Evolutionary conservation across 2,113 vertebrate genomes (phyloP).

Genomic region (Toxotes chatareus): DNA sequence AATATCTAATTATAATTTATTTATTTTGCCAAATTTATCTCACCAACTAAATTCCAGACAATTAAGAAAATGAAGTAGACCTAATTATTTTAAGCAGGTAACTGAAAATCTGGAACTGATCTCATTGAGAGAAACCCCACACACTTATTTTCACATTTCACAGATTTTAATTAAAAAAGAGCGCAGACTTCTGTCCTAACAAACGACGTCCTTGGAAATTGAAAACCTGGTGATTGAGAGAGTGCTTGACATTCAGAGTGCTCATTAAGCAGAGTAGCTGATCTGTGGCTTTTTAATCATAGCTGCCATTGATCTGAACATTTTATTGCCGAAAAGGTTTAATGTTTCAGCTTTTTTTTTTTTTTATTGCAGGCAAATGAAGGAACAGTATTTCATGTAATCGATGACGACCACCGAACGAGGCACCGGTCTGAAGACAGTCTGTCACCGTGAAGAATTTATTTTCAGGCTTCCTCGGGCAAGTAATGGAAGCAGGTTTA

Average conservation of each 20-base stretch:
- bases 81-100: not conserved
- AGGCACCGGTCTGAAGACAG: too few relatives aligned
- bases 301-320: constrained; percentile 12
- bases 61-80: not conserved
- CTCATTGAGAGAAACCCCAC: too few relatives aligned
- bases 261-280: constrained; percentile 50
- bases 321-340: constrained; percentile 23
- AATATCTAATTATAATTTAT: not conserved
- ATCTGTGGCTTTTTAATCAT: constrained; percentile 56
- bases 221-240: not conserved
- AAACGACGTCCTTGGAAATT: constrained; percentile 29
- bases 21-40: not conserved
- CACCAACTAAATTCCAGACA: not conserved
- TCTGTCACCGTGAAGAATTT: too few relatives aligned
- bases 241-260: constrained; percentile 12
- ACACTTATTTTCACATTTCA: constrained; percentile 8
- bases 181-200: not conserved
- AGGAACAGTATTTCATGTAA: not conserved
- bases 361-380: constrained; percentile 10
- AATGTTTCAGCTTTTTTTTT: not conserved
- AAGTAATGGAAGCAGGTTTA: too few relatives aligned
- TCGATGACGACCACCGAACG: not conserved
- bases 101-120: not conserved
- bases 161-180: constrained; percentile 30
- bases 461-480: too few relatives aligned